Evolutionary conservation across 2,888 invertebrate genomes (phyloP).

Genomic region (Epinotia bilunana): DNA sequence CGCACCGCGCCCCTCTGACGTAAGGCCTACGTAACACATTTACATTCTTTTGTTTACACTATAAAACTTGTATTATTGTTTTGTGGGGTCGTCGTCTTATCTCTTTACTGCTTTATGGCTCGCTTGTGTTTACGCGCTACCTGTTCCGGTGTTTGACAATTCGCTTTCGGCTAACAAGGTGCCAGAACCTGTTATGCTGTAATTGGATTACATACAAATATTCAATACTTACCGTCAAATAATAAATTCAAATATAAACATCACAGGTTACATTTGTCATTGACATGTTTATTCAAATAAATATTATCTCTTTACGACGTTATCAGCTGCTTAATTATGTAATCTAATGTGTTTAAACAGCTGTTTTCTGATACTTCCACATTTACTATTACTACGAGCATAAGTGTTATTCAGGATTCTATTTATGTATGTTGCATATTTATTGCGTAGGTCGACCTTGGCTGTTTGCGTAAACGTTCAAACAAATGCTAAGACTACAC

Average conservation of each 20-base stretch:
- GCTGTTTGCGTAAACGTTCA: constrained; percentile 34
- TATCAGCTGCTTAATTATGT: constrained; percentile 34
- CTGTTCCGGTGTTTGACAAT: constrained; percentile 50
- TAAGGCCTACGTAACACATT: constrained; percentile 72
- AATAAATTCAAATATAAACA: constrained; percentile 19
- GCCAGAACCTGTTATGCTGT: constrained; percentile 14
- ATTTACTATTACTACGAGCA: constrained; percentile 14
- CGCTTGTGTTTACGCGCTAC: constrained; percentile 63
- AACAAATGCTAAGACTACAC: constrained; percentile 32
- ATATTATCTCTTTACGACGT: constrained; percentile 25
- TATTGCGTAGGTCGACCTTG: constrained; percentile 37
- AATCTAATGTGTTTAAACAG: constrained; percentile 26
- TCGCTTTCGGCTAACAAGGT: constrained; percentile 9
- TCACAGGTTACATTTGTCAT: constrained; percentile 9
- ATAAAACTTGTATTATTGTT: constrained; percentile 80
- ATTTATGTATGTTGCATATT: constrained; percentile 20
- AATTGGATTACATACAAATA: constrained; percentile 23
- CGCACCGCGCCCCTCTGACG: constrained; percentile 70
- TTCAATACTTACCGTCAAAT: constrained; percentile 25
- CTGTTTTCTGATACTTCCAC: constrained; percentile 10
- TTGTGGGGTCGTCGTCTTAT: constrained; percentile 77
- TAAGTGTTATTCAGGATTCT: constrained; percentile 3
- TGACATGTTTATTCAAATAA: constrained; percentile 20
- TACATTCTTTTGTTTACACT: constrained; percentile 81
- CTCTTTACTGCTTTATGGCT: constrained; percentile 75